Conservation (phyloP, 2,113 vertebrate genomes). For the Manacus vitellinus region DNA sequence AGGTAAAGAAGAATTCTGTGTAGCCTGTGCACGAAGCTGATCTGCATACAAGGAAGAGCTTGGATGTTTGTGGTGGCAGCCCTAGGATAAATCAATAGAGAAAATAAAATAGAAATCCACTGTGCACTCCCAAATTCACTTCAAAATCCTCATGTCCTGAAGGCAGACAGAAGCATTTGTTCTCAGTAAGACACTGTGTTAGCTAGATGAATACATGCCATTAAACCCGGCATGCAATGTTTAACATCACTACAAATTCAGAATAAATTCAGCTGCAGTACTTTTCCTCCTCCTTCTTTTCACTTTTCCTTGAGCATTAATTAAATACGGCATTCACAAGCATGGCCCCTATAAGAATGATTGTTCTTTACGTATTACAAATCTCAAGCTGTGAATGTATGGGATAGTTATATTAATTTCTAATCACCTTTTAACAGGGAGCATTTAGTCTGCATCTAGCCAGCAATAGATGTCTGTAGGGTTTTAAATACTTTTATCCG, state of each 20-base stretch:
- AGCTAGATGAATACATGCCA: not conserved
- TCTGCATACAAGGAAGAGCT: not conserved
- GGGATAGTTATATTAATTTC: slow-evolving; percentile 20
- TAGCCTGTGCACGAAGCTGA: not conserved
- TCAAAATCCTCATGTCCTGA: not conserved
- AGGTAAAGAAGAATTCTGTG: not conserved
- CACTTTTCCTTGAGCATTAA: slow-evolving; percentile 8
- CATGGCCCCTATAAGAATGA: not conserved
- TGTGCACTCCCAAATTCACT: not conserved
- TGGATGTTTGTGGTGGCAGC: not conserved
- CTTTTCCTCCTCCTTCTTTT: not conserved
- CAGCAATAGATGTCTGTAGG: not conserved
- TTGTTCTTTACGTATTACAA: not conserved
- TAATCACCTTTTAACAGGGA: slow-evolving; percentile 25
- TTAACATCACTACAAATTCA: not conserved
- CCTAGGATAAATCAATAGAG: not conserved
- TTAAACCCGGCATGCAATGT: not conserved
- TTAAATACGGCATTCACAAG: slow-evolving; percentile 21
- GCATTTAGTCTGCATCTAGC: not conserved
- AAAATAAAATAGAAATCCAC: not conserved
- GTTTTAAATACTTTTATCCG: not conserved
- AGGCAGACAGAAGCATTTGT: not conserved
- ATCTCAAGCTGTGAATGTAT: not conserved
- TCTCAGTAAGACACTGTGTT: not conserved
- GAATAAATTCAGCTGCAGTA: not conserved